A percentile compares a stretch with the other conserved stretches of the same genome.
Conservation (phyloP, 2,888 invertebrate genomes). For the Hyposoter dolosus region DNA sequence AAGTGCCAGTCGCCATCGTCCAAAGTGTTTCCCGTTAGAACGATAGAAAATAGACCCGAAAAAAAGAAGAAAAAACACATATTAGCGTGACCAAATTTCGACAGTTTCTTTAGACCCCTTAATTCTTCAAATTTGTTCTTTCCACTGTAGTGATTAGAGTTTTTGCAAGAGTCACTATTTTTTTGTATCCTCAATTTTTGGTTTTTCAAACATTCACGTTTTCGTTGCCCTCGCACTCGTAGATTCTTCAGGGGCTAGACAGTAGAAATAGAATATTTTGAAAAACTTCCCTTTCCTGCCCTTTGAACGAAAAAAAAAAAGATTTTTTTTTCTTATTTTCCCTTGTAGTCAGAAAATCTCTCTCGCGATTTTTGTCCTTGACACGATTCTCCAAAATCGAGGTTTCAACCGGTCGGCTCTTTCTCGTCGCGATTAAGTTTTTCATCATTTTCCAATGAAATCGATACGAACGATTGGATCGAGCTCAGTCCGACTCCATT, state of each 20-base stretch:
- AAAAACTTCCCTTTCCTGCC: neutral
- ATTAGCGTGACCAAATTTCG: constrained; percentile 47
- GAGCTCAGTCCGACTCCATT: neutral
- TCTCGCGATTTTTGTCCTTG: constrained; percentile 49
- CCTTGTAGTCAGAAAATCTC: constrained; percentile 23
- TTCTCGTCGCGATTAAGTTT: neutral
- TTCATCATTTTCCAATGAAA: neutral
- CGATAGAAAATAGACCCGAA: constrained; percentile 20
- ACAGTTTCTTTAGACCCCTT: constrained; percentile 50
- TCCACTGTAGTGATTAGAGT: constrained; percentile 61
- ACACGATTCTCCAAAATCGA: constrained; percentile 41
- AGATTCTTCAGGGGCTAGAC: constrained; percentile 36
- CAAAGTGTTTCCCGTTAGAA: constrained; percentile 49
- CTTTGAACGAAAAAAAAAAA: constrained; percentile 19
- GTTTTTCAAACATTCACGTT: constrained; percentile 25
- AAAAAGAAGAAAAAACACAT: constrained; percentile 32
- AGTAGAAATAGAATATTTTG: constrained; percentile 17
- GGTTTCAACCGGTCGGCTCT: constrained; percentile 64
- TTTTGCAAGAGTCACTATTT: constrained; percentile 53
- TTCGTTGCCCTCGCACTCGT: constrained; percentile 50
- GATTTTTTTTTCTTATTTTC: neutral
- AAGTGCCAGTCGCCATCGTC: constrained; percentile 82
- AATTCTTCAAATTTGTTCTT: constrained; percentile 7
- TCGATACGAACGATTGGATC: neutral
- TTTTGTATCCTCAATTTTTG: constrained; percentile 29